Conservation (phyloP, 2,113 vertebrate species). For the Saguinus imperator region DNA sequence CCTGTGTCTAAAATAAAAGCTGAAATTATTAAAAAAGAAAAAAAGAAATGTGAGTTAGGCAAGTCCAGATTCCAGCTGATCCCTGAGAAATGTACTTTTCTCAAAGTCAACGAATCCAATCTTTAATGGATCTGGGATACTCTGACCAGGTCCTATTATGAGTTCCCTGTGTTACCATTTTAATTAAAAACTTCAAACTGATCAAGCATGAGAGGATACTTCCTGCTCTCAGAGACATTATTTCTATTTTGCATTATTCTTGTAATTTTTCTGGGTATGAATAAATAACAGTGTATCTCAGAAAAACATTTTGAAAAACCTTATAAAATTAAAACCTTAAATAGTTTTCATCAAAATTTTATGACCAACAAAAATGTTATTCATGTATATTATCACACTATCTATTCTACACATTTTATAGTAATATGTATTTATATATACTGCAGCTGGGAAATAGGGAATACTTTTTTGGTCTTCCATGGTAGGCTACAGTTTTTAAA, state of each 20-base stretch:
- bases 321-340: constrained; percentile 44
- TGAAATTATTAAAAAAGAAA: too few relatives aligned
- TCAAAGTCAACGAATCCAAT: neutral
- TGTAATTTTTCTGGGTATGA: constrained; percentile 20
- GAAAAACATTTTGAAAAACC: constrained; percentile 39
- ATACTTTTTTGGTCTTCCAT: neutral
- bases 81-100: neutral
- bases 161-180: neutral
- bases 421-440: neutral
- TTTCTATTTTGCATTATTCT: constrained; percentile 26
- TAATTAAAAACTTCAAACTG: neutral
- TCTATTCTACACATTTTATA: neutral
- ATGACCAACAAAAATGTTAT: neutral
- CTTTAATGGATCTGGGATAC: neutral
- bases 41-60: neutral
- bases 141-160: neutral
- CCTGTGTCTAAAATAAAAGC: too few relatives aligned
- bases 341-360: constrained; percentile 29
- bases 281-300: neutral
- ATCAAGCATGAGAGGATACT: neutral
- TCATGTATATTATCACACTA: neutral
- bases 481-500: constrained; percentile 20
- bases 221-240: neutral
- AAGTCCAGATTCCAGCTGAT: neutral
- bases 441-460: neutral